Conservation (phyloP, 2,888 invertebrate genomes). For the Yponomeuta evonymella region DNA sequence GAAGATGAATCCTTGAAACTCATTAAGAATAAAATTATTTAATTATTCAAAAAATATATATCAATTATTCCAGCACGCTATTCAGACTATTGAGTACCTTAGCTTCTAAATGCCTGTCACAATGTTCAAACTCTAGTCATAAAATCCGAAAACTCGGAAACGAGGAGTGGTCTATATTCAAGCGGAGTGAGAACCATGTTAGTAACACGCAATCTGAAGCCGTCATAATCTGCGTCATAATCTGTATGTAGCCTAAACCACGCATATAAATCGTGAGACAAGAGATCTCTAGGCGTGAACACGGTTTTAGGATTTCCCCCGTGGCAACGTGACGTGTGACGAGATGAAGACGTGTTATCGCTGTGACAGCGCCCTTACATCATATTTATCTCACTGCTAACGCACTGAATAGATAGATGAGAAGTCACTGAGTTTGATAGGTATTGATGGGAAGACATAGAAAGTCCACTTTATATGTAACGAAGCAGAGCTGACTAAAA, state of each 20-base stretch:
- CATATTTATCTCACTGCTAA: conserved; percentile 1
- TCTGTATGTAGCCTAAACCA: conserved; percentile 22
- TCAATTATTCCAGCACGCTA: no score
- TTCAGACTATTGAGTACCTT: no score
- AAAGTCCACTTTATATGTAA: neutral
- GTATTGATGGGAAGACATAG: neutral
- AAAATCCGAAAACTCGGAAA: no score
- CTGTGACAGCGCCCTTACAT: conserved; percentile 4
- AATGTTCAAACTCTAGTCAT: no score
- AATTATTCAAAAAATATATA: no score
- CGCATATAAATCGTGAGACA: conserved; percentile 38
- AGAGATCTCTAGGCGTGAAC: conserved; percentile 26
- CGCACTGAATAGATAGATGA: neutral
- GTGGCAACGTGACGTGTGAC: conserved; percentile 25
- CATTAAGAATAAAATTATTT: no score
- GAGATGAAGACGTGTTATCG: conserved; percentile 24
- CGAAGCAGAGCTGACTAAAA: no score
- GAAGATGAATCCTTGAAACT: no score
- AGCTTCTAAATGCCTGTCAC: no score
- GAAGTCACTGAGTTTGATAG: neutral
- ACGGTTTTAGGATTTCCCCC: conserved; percentile 45
- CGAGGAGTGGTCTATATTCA: no score
- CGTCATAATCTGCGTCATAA: conserved; percentile 23
- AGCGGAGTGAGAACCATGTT: no score
- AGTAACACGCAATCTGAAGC: neutral